A percentile compares a stretch with the other conserved stretches of the same genome.
phyloP scores from a whole-genome alignment of 2,888 invertebrate species.

The Callinectes sapidus region DNA sequence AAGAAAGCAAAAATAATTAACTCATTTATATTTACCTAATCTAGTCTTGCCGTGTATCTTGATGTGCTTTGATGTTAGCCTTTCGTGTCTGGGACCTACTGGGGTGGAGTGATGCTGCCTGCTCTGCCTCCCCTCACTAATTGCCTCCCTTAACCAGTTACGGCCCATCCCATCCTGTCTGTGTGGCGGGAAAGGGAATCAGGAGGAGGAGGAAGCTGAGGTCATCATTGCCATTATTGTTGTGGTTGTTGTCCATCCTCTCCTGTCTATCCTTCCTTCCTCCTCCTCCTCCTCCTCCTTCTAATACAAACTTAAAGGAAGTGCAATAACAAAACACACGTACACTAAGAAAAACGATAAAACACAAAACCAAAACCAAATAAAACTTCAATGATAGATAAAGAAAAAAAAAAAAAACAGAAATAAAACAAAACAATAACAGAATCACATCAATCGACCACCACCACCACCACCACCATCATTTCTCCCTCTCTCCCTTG shows the following conservation, averaged over 20 bases:
- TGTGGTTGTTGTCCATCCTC: neutral
- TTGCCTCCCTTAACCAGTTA: neutral
- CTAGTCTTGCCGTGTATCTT: neutral
- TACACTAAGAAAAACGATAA: too few relatives aligned
- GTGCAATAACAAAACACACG: too few relatives aligned
- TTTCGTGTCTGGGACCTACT: neutral
- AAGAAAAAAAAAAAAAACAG: too few relatives aligned
- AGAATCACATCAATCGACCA: too few relatives aligned
- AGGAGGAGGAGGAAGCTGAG: neutral
- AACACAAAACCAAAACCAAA: too few relatives aligned
- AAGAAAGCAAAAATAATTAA: too few relatives aligned
- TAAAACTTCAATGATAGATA: too few relatives aligned
- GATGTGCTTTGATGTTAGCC: neutral
- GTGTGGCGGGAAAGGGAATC: neutral
- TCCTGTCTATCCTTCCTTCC: neutral
- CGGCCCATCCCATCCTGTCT: neutral
- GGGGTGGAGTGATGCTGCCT: neutral
- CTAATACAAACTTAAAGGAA: too few relatives aligned
- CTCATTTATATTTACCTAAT: neutral
- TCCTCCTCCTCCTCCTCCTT: neutral
- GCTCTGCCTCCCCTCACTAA: neutral
- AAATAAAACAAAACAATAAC: too few relatives aligned
- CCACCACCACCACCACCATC: neutral
- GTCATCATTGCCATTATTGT: neutral
- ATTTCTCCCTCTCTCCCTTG: neutral